A percentile compares a stretch with the other conserved stretches of the same genome.
Conservation (phyloP, 1,140 invertebrate species). For the Anoplolepis gracilipes region DNA sequence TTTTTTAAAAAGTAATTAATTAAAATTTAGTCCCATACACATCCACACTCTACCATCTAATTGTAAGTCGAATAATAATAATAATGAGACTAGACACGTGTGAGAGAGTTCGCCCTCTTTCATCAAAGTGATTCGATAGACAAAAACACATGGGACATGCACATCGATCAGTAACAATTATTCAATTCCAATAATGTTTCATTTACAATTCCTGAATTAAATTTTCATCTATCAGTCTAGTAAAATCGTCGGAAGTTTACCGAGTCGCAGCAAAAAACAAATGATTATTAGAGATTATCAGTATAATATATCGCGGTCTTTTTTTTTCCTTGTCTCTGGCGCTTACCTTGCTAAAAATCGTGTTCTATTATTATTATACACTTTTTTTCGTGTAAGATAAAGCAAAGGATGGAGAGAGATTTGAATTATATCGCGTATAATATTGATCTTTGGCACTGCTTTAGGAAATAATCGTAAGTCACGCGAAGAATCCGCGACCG, state of each 20-base stretch:
- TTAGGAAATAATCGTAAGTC: slow-evolving; percentile 13
- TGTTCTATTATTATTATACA: slow-evolving; percentile 24
- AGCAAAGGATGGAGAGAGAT: slow-evolving; percentile 8
- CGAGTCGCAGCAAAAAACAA: slow-evolving; percentile 50
- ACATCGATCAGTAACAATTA: slow-evolving; percentile 63
- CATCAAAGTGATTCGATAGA: slow-evolving; percentile 69
- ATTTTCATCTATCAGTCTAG: slow-evolving; percentile 67
- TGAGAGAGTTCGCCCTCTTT: slow-evolving; percentile 64
- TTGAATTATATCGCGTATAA: slow-evolving; percentile 21
- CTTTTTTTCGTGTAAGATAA: slow-evolving; percentile 1
- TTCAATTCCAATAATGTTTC: slow-evolving; percentile 79
- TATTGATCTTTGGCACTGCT: slow-evolving; percentile 45
- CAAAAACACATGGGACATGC: slow-evolving; percentile 39
- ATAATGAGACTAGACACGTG: slow-evolving; percentile 70
- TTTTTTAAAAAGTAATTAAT: slow-evolving; percentile 45
- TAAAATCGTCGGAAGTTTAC: slow-evolving; percentile 52
- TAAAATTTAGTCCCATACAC: slow-evolving; percentile 68
- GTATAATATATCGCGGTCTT: slow-evolving; percentile 24
- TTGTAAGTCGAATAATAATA: slow-evolving; percentile 78
- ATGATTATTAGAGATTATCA: not conserved
- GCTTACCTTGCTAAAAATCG: slow-evolving; percentile 15
- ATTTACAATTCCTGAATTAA: slow-evolving; percentile 71
- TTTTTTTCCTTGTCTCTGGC: not conserved
- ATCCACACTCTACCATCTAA: slow-evolving; percentile 77
- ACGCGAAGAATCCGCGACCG: not conserved